Percentiles rank a stretch among this genome's conserved stretches.
These are phyloP conservation scores for Synanthedon vespiformis DNA, from an alignment of 2,888 invertebrate genomes.

Conservation along the genomic window DNA sequence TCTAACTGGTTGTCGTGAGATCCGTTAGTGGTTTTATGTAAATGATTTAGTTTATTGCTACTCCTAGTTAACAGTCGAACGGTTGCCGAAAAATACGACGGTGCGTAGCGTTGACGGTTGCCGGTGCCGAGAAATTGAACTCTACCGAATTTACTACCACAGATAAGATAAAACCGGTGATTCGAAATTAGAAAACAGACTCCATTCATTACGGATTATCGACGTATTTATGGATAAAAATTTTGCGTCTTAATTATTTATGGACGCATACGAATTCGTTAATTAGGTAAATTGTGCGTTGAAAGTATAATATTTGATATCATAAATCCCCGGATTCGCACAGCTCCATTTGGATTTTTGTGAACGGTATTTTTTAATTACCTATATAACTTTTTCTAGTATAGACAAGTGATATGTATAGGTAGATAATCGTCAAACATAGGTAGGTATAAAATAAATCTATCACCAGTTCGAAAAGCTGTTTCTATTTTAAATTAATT, in stretches of 20 bases:
- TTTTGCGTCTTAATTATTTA: conserved; percentile 2
- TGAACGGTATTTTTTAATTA: too few relatives aligned
- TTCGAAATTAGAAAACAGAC: conserved; percentile 45
- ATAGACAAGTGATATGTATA: too few relatives aligned
- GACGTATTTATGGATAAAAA: neutral
- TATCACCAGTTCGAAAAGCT: too few relatives aligned
- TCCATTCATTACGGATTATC: conserved; percentile 24
- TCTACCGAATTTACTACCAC: conserved; percentile 7
- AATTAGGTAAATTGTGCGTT: too few relatives aligned
- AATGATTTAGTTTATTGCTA: conserved; percentile 60
- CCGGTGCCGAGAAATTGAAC: conserved; percentile 14
- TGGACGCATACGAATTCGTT: too few relatives aligned
- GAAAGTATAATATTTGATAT: too few relatives aligned
- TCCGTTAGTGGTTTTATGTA: conserved; percentile 69
- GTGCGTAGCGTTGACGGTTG: neutral
- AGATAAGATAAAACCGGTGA: conserved; percentile 16
- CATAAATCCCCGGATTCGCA: too few relatives aligned
- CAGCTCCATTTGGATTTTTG: too few relatives aligned
- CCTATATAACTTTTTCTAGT: too few relatives aligned
- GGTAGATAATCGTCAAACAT: too few relatives aligned
- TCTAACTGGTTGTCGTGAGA: conserved; percentile 60
- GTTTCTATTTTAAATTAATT: too few relatives aligned
- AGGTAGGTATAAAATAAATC: too few relatives aligned
- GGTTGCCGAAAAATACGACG: conserved; percentile 27
- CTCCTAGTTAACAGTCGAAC: conserved; percentile 60